Evolutionary conservation across 23 tunicate species (phyloP), one percentile per base, ranked within the genome.

Genomic region (Corella eumyota): DNA sequence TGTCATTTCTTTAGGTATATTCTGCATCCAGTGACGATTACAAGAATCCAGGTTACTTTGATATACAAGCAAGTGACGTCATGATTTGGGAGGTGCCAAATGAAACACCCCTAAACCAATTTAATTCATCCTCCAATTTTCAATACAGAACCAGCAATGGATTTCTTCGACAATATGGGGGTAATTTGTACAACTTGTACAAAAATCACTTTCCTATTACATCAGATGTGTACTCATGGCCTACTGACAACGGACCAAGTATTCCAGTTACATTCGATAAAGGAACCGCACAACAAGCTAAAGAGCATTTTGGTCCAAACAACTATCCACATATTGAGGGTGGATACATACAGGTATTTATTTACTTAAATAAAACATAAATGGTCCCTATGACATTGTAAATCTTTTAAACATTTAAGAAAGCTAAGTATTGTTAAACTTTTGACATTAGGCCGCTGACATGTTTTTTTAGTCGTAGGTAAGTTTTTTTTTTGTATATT

Each of bases 41-140:
- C 61, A 84, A 84, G 57, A 69, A 58, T 40, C 37, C 63, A 25
- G 94, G 72, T 53, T 82, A 73, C 46, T 73, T 73, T 32, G 69
- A 82, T 30, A 37, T 82, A 4, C 49, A 61, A 6, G 81, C 80
- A 1, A 25, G 72, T 3, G 81, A 88, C 68, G 65, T 88, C 2
- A 88, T 88, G 96, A 48, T 88, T 6, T 88, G 96, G 96, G 88
- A 88, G 45, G 96, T 88, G 37, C 87, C 87, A 2, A 88, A 88
- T 40, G 70, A 88, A 29, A 69, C 78, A 19, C 80, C 78, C 15
- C 48, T 78, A 9, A 30, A 32, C 2, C 30, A 56, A 21, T 75
- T 23, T 45, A 66, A 36, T 31, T 26, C 57, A 24, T 25, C 72
- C 2, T 44, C 82, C 29, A 65, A 75, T 45, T 68, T 57, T 45